These are phyloP conservation scores for Helarctos malayanus DNA, from an alignment of 2,797 vertebrate genomes.

Conservation along the genomic window DNA sequence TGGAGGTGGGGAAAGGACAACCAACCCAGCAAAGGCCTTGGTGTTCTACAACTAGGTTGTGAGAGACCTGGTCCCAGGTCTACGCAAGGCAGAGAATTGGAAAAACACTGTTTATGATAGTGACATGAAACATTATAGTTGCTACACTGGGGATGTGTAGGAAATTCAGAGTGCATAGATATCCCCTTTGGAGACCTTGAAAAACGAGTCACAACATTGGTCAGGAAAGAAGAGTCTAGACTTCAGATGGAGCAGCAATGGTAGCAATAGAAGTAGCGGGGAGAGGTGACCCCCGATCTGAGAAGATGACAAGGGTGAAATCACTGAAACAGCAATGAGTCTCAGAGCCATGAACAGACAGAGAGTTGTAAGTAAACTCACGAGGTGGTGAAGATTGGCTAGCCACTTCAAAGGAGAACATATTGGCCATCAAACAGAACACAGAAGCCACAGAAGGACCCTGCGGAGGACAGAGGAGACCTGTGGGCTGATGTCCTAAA, in stretches of 20 bases:
- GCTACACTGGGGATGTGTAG: too few species aligned
- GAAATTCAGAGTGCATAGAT: neutral
- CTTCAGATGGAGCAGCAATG: neutral
- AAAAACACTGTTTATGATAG: neutral
- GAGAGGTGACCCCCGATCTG: fast-evolving
- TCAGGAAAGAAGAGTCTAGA: neutral
- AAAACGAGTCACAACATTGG: neutral
- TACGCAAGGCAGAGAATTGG: neutral
- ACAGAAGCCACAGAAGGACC: neutral
- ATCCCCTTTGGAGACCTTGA: neutral
- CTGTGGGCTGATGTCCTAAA: neutral
- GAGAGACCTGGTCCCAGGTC: neutral
- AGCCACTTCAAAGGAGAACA: constrained; percentile 61
- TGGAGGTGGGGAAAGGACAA: neutral
- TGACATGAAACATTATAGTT: neutral
- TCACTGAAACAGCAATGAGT: neutral
- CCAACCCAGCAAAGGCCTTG: too few species aligned
- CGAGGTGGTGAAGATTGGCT: neutral
- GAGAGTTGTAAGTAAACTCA: neutral
- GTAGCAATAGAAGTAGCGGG: neutral
- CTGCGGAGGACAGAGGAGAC: neutral
- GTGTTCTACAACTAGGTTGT: neutral
- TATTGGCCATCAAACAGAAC: neutral
- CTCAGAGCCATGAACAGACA: neutral
- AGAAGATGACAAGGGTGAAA: neutral